Evolutionary conservation across 2,113 vertebrate genomes (phyloP).

Genomic region (Cyrtonyx montezumae): DNA sequence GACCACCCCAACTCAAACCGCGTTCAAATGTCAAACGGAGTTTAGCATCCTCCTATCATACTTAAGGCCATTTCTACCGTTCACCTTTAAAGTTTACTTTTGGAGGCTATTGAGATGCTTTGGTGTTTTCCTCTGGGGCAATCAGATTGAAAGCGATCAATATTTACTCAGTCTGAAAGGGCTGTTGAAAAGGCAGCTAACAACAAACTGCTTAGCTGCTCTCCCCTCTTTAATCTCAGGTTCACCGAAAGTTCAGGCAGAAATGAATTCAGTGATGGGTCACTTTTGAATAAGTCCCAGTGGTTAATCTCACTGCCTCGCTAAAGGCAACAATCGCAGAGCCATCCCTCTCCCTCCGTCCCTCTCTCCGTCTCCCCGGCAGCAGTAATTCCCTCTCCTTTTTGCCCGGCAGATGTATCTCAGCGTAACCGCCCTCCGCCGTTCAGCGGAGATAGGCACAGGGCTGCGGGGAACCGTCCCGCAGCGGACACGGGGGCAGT

Average conservation of each 20-base stretch:
- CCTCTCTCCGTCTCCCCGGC: not conserved
- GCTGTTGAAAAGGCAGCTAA: slow-evolving; percentile 88
- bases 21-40: slow-evolving; percentile 1
- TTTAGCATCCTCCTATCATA: slow-evolving; percentile 52
- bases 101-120: slow-evolving; percentile 79
- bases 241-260: slow-evolving; percentile 89
- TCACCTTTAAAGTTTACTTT: slow-evolving; percentile 85
- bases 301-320: slow-evolving; percentile 80
- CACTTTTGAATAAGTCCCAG: slow-evolving; percentile 84
- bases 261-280: slow-evolving; percentile 86
- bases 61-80: slow-evolving; percentile 61
- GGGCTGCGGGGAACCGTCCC: not conserved
- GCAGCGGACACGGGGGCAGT: too few relatives aligned
- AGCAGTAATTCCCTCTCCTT: slow-evolving; percentile 64
- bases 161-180: slow-evolving; percentile 91
- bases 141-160: slow-evolving; percentile 89
- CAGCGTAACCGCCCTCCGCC: slow-evolving; percentile 54
- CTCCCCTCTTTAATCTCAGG: slow-evolving; percentile 87
- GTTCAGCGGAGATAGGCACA: not conserved
- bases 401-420: slow-evolving; percentile 60
- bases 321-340: slow-evolving; percentile 82
- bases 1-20: not conserved
- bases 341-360: slow-evolving; percentile 55
- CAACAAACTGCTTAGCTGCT: slow-evolving; percentile 88
- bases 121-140: slow-evolving; percentile 85